Percentiles rank a stretch among this genome's conserved stretches.
Conservation (phyloP, 2,113 vertebrate species). For the Microtus ochrogaster region DNA sequence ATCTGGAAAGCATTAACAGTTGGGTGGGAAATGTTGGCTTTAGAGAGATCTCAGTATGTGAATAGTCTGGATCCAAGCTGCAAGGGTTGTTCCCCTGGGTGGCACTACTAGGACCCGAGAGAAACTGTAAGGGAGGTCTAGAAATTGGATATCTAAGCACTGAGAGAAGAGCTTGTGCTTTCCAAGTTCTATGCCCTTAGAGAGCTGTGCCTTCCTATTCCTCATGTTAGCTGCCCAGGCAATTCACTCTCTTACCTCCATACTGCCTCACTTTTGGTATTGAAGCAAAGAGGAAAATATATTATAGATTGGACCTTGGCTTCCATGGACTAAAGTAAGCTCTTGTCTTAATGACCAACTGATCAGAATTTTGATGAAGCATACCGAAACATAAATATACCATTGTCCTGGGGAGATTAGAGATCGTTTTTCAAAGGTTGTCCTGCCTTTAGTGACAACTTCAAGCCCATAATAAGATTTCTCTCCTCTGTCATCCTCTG, state of each 20-base stretch:
- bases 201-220: background rate
- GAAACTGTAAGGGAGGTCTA: background rate
- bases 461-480: background rate
- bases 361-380: background rate
- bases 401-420: background rate
- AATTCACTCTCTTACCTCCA: background rate
- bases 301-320: background rate
- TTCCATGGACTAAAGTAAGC: background rate
- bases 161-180: too few species aligned
- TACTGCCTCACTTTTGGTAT: background rate
- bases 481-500: background rate
- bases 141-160: background rate
- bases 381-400: background rate
- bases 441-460: background rate
- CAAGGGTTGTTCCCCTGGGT: fast-evolving
- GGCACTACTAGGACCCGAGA: fast-evolving
- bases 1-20: background rate
- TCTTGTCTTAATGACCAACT: background rate
- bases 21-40: background rate
- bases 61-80: background rate
- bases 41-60: background rate
- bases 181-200: background rate
- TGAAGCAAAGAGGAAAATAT: background rate
- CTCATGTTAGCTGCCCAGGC: background rate
- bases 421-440: background rate